Evolutionary conservation across 1,140 invertebrate genomes (phyloP).

Genomic region (Lepidurus couesii): DNA sequence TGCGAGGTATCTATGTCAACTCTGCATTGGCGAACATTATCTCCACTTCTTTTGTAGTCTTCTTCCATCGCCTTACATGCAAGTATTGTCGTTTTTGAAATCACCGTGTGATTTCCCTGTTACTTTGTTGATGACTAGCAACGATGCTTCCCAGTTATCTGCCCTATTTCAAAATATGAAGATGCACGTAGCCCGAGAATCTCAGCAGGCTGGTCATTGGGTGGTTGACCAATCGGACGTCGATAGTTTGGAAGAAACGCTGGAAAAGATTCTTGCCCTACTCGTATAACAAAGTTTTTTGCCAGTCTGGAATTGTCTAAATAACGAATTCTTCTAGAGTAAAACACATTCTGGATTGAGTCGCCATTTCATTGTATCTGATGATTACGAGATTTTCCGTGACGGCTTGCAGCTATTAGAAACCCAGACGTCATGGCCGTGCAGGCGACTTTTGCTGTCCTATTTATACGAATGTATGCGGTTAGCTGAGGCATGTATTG

Average conservation of each 20-base stretch:
- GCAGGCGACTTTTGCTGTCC: background rate
- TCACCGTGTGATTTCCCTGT: background rate
- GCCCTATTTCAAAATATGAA: background rate
- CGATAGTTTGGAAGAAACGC: slow-evolving; percentile 5
- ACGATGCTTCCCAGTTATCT: background rate
- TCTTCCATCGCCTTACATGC: background rate
- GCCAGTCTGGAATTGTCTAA: background rate
- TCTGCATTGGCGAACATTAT: background rate
- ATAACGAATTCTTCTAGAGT: background rate
- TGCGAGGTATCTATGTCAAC: background rate
- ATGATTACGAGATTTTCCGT: background rate
- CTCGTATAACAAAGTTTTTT: background rate
- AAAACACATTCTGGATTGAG: background rate
- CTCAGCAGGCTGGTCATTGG: slow-evolving; percentile 13
- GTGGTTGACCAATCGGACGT: background rate
- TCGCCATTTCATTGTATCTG: background rate
- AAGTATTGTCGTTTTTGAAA: background rate
- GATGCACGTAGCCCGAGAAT: background rate
- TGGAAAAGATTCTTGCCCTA: background rate
- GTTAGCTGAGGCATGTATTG: background rate
- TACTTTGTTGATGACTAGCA: background rate
- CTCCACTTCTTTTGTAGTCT: background rate
- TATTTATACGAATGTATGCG: background rate
- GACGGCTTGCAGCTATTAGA: background rate
- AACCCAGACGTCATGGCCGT: background rate